phyloP scores from a whole-genome alignment of 2,113 vertebrate species.

The Crypturellus undulatus region DNA sequence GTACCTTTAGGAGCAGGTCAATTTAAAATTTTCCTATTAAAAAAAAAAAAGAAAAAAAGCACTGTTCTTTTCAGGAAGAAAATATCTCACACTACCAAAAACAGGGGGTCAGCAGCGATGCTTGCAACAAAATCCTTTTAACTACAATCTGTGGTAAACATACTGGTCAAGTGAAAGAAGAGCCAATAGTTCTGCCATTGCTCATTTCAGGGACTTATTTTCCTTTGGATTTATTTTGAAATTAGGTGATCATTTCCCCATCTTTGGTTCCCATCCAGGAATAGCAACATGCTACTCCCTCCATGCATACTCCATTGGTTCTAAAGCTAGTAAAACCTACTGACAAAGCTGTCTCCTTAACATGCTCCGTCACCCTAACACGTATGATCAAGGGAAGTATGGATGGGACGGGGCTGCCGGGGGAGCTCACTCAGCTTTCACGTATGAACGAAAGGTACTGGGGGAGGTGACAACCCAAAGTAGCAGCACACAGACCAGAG shows the following conservation, averaged over 20 bases:
- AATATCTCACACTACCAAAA: background rate
- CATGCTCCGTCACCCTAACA: background rate
- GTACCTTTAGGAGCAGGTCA: background rate
- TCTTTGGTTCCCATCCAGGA: background rate
- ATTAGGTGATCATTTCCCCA: background rate
- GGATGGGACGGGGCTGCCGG: background rate
- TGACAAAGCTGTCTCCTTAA: background rate
- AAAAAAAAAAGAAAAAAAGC: background rate
- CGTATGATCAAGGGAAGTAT: background rate
- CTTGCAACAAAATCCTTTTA: background rate
- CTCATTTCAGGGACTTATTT: background rate
- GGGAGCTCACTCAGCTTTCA: background rate
- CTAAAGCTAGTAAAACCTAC: background rate
- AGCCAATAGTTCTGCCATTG: background rate
- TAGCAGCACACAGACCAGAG: background rate
- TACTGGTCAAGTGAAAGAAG: background rate
- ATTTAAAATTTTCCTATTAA: background rate
- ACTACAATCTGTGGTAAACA: background rate
- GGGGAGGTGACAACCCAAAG: background rate
- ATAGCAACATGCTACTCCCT: background rate
- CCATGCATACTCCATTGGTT: background rate
- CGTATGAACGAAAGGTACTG: background rate
- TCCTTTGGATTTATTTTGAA: background rate
- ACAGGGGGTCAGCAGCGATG: background rate
- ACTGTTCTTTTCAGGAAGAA: background rate